Percentiles rank a stretch among this genome's conserved stretches.
Conservation (phyloP, 2,113 vertebrate genomes). For the Paracyprichromis sp. region DNA sequence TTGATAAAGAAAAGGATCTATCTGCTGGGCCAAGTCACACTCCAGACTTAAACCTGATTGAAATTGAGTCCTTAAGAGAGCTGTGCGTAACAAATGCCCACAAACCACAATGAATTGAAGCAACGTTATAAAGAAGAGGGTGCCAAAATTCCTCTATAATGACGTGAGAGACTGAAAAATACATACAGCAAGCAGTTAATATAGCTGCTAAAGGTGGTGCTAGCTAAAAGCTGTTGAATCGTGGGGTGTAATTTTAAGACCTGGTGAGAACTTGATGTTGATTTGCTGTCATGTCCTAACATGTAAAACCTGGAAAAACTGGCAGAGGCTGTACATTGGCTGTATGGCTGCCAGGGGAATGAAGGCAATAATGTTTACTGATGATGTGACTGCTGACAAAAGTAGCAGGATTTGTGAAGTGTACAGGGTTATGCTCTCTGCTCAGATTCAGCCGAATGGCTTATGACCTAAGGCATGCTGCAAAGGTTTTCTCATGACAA, state of each 20-base stretch:
- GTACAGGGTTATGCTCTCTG: neutral
- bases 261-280: neutral
- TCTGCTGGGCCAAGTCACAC: neutral
- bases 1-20: neutral
- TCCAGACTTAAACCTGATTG: fast-evolving
- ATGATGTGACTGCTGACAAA: neutral
- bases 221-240: neutral
- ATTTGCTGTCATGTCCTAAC: neutral
- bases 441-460: neutral
- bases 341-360: neutral
- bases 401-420: neutral
- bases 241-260: neutral
- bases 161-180: neutral
- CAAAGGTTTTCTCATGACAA: neutral
- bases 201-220: neutral
- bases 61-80: neutral
- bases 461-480: fast-evolving
- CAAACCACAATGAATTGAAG: neutral
- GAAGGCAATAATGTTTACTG: neutral
- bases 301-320: neutral
- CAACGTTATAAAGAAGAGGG: neutral
- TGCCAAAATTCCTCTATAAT: neutral
- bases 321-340: neutral
- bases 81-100: neutral
- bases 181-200: neutral